Evolutionary conservation across 1,140 invertebrate genomes (phyloP).

Genomic region (Scylla paramamosain): DNA sequence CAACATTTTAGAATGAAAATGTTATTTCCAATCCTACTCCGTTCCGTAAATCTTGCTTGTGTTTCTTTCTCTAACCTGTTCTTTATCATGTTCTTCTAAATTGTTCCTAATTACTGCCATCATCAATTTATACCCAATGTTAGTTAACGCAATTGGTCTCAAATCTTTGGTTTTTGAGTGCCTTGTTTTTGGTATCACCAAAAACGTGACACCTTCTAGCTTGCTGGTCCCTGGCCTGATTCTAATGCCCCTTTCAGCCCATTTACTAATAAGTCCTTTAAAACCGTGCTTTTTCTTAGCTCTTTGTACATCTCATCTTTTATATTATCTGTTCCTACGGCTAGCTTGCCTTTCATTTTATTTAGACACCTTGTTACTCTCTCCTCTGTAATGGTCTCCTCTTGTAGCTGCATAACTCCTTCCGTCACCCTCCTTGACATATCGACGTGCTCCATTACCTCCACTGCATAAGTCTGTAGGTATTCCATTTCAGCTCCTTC

Average conservation of each 20-base stretch:
- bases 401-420: not conserved
- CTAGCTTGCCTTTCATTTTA: conserved; percentile 36
- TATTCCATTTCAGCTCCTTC: not conserved
- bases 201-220: not conserved
- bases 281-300: not conserved
- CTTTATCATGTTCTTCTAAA: not conserved
- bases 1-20: not conserved
- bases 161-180: not conserved
- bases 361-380: not conserved
- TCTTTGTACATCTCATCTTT: not conserved
- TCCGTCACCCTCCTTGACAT: not conserved
- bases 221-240: not conserved
- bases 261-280: not conserved
- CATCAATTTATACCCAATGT: not conserved
- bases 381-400: not conserved
- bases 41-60: not conserved
- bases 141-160: conserved; percentile 41
- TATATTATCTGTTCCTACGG: conserved; percentile 25
- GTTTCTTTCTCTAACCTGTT: not conserved
- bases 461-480: not conserved
- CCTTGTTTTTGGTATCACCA: not conserved
- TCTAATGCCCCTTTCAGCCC: not conserved
- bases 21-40: not conserved
- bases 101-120: not conserved
- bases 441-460: not conserved